These are phyloP conservation scores for Acrossocheilus wenchowensis DNA, from an alignment of 2,797 vertebrate genomes.

Conservation along the genomic window DNA sequence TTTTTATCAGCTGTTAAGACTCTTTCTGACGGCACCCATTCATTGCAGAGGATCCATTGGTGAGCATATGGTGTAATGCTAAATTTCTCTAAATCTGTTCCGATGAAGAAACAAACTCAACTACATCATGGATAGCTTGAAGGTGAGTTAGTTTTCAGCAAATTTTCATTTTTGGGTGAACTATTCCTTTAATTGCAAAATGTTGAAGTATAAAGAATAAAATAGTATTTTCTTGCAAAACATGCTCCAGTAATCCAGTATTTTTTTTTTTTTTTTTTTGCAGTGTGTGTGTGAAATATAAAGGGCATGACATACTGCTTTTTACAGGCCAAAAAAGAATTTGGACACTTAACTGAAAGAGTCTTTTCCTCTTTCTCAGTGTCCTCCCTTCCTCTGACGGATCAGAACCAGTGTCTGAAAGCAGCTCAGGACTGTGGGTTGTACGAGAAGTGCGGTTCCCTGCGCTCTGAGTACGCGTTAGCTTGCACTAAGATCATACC, in stretches of 20 bases:
- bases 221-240: background rate
- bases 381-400: slow-evolving; percentile 74
- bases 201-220: background rate
- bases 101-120: too few species aligned
- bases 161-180: background rate
- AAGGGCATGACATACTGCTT: background rate
- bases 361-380: slow-evolving; percentile 61
- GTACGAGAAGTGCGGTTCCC: slow-evolving; percentile 86
- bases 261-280: too few species aligned
- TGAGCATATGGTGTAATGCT: too few species aligned
- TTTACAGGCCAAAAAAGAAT: background rate
- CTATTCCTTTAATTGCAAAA: background rate
- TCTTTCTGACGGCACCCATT: background rate
- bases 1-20: background rate
- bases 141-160: background rate
- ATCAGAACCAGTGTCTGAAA: slow-evolving; percentile 88
- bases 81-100: too few species aligned
- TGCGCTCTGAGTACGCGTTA: slow-evolving; percentile 88
- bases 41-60: too few species aligned
- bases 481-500: slow-evolving; percentile 81
- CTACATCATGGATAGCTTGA: background rate
- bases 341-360: background rate
- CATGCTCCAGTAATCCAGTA: background rate
- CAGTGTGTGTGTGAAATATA: background rate
- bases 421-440: slow-evolving; percentile 88